phyloP scores from a whole-genome alignment of 2,888 invertebrate species.

The Apamea epomidion region DNA sequence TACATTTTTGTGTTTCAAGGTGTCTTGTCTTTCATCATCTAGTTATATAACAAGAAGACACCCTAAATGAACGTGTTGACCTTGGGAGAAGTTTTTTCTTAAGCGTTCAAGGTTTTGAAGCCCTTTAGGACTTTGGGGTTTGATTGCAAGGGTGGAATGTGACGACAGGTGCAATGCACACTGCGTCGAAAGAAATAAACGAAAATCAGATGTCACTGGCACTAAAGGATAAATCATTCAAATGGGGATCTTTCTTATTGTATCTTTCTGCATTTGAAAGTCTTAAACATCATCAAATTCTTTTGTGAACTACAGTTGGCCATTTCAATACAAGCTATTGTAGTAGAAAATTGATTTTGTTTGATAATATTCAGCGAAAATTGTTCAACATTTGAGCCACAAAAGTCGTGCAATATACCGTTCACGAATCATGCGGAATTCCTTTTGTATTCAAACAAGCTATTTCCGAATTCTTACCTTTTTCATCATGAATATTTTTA shows the following conservation, averaged over 20 bases:
- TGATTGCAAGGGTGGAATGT: constrained; percentile 18
- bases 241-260: not conserved
- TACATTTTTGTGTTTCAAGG: constrained; percentile 23
- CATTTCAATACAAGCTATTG: constrained; percentile 38
- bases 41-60: constrained; percentile 5
- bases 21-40: constrained; percentile 18
- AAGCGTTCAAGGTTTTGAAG: constrained; percentile 17
- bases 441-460: constrained; percentile 34
- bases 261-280: constrained; percentile 24
- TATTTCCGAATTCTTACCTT: constrained; percentile 27
- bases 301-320: constrained; percentile 23
- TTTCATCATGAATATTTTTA: constrained; percentile 13
- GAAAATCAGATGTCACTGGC: constrained; percentile 1
- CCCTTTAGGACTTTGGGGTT: not conserved
- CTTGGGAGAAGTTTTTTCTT: constrained; percentile 20
- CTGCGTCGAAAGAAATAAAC: constrained; percentile 16
- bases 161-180: constrained; percentile 41
- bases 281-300: constrained; percentile 32
- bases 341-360: constrained; percentile 45
- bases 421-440: constrained; percentile 32
- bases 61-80: constrained; percentile 24
- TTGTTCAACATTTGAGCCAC: constrained; percentile 39
- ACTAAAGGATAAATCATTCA: not conserved
- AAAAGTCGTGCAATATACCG: constrained; percentile 31
- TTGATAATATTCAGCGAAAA: constrained; percentile 39